A percentile compares a stretch with the other conserved stretches of the same genome.
Evolutionary conservation across 2,797 vertebrate species (phyloP).

Genomic region (Sebastolobus altivelis): DNA sequence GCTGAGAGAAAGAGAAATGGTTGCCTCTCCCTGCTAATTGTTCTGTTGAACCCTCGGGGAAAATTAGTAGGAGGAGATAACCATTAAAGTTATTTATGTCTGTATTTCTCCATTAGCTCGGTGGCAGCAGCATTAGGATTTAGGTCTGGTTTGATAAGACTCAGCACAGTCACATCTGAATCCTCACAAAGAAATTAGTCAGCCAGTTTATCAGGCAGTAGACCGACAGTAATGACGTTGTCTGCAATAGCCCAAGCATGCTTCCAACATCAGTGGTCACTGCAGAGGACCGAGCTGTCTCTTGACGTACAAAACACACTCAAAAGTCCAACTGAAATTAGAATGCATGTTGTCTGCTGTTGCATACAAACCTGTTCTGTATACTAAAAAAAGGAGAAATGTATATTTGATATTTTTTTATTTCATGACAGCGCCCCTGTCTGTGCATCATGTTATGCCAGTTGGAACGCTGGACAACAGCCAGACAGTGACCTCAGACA

Average conservation of each 20-base stretch:
- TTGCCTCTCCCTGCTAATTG: constrained; percentile 19
- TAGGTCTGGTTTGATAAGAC: constrained; percentile 14
- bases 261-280: background rate
- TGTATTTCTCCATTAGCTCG: constrained; percentile 15
- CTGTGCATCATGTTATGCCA: too few relatives aligned
- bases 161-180: background rate
- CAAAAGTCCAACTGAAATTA: background rate
- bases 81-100: constrained; percentile 21
- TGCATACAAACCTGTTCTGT: too few relatives aligned
- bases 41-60: constrained; percentile 8
- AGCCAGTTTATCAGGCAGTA: background rate
- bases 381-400: too few relatives aligned
- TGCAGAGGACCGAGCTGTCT: background rate
- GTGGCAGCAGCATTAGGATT: constrained; percentile 9
- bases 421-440: too few relatives aligned
- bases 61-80: constrained; percentile 16
- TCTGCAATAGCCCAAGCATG: background rate
- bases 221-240: background rate
- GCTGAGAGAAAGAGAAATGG: constrained; percentile 20
- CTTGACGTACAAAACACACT: background rate
- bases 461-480: too few relatives aligned
- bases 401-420: too few relatives aligned
- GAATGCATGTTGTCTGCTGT: background rate
- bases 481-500: too few relatives aligned
- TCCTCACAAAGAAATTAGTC: background rate